Evolutionary conservation across 2,797 vertebrate species (phyloP).

Genomic region (Moxostoma hubbsi): DNA sequence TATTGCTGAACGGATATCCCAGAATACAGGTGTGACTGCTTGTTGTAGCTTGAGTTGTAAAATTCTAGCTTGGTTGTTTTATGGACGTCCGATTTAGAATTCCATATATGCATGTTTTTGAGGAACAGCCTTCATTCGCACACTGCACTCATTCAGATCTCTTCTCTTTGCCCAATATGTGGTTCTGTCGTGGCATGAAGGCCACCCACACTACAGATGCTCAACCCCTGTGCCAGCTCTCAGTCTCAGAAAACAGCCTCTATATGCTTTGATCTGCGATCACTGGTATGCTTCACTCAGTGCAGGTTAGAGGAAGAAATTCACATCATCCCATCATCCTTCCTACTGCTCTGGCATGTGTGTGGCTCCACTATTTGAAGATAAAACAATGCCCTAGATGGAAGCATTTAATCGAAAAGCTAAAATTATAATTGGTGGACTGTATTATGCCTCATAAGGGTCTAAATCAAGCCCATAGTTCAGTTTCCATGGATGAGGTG

Average conservation of each 20-base stretch:
- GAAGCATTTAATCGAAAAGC: background rate
- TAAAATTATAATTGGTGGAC: background rate
- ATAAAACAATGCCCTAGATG: background rate
- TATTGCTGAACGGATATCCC: background rate
- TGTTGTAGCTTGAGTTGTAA: background rate
- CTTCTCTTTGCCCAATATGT: constrained; percentile 18
- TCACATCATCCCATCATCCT: background rate
- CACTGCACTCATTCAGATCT: background rate
- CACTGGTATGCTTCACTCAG: constrained; percentile 27
- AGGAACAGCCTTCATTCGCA: too few relatives aligned
- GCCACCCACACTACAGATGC: constrained; percentile 41
- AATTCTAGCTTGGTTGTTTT: background rate
- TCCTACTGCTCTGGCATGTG: background rate
- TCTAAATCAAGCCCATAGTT: background rate
- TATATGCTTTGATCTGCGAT: constrained; percentile 34
- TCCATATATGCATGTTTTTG: background rate
- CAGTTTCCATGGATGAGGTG: too few relatives aligned
- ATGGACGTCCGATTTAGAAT: background rate
- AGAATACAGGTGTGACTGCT: constrained; percentile 2
- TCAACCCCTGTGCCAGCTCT: constrained; percentile 39
- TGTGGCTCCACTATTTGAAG: background rate
- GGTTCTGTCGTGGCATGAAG: constrained; percentile 44
- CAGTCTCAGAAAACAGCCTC: constrained; percentile 39
- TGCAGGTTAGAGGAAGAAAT: background rate
- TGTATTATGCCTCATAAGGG: background rate